phyloP scores from a whole-genome alignment of 2,888 invertebrate genomes.

The Lepeophtheirus nordmannii region DNA sequence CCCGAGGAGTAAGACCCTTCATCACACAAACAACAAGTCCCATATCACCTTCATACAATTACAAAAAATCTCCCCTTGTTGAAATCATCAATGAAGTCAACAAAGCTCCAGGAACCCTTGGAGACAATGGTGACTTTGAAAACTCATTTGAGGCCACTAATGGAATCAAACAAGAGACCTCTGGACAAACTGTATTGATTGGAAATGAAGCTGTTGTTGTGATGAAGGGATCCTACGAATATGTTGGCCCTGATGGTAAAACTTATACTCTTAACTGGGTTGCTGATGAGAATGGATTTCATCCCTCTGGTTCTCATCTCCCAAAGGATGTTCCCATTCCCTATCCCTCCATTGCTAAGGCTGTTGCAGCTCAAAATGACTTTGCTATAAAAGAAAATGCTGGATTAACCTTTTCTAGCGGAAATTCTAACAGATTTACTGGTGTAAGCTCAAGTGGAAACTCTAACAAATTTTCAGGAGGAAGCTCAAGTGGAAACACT shows the following conservation, averaged over 20 bases:
- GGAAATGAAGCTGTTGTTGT: slow-evolving; percentile 12
- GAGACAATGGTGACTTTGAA: too few species aligned
- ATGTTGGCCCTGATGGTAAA: slow-evolving; percentile 17
- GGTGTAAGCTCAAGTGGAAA: too few species aligned
- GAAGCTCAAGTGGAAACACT: too few species aligned
- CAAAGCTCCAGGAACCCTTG: too few species aligned
- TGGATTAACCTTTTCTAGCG: background rate
- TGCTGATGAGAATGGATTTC: slow-evolving; percentile 20
- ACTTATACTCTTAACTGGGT: slow-evolving; percentile 13
- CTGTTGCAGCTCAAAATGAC: slow-evolving; percentile 19
- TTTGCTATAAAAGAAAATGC: slow-evolving; percentile 17
- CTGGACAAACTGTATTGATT: background rate
- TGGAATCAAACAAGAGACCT: slow-evolving; percentile 17
- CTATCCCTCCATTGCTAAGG: slow-evolving; percentile 15
- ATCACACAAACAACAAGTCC: too few species aligned
- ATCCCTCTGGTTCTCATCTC: background rate
- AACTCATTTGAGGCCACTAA: slow-evolving; percentile 11
- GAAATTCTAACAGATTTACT: too few species aligned
- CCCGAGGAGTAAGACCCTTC: too few species aligned
- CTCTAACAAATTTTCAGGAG: too few species aligned
- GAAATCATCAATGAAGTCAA: too few species aligned
- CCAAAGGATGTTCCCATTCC: slow-evolving; percentile 14
- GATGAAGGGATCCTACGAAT: slow-evolving; percentile 18
- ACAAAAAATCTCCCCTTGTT: too few species aligned
- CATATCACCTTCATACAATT: too few species aligned